phyloP scores from a whole-genome alignment of 2,888 invertebrate species.

The Amblyjoppa fuscipennis region DNA sequence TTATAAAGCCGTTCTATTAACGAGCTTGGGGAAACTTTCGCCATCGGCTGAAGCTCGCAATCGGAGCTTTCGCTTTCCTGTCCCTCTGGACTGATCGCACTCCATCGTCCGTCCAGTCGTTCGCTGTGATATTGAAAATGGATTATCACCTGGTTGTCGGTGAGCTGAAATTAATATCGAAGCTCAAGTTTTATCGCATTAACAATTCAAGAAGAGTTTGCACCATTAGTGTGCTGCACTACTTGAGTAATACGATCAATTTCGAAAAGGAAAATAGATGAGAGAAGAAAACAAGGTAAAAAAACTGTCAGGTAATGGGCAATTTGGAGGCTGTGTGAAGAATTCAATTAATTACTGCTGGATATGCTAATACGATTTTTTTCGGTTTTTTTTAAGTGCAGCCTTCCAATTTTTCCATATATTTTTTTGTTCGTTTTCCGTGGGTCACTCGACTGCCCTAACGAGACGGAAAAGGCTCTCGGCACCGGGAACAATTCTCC shows the following conservation, averaged over 20 bases:
- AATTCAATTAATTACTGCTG: background rate
- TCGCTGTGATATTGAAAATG: slow-evolving; percentile 4
- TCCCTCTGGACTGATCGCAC: background rate
- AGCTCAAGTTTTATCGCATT: background rate
- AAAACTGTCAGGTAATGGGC: background rate
- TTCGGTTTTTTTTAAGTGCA: background rate
- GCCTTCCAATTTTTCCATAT: background rate
- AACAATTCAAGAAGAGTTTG: background rate
- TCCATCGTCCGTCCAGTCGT: background rate
- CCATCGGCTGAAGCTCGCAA: slow-evolving; percentile 22
- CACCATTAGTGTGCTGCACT: background rate
- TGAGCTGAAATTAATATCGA: background rate
- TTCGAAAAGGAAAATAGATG: background rate
- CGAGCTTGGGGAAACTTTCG: slow-evolving; percentile 41
- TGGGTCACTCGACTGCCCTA: background rate
- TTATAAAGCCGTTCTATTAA: slow-evolving; percentile 31
- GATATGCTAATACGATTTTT: background rate
- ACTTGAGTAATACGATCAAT: background rate
- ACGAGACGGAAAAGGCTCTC: slow-evolving; percentile 4
- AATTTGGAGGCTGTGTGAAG: background rate
- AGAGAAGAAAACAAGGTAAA: background rate
- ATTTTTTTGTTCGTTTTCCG: background rate
- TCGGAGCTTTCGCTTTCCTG: background rate
- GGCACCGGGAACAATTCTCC: background rate
- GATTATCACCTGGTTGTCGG: background rate